These are phyloP conservation scores for Bombylius discolor DNA, from an alignment of 2,888 invertebrate genomes.

Conservation along the genomic window DNA sequence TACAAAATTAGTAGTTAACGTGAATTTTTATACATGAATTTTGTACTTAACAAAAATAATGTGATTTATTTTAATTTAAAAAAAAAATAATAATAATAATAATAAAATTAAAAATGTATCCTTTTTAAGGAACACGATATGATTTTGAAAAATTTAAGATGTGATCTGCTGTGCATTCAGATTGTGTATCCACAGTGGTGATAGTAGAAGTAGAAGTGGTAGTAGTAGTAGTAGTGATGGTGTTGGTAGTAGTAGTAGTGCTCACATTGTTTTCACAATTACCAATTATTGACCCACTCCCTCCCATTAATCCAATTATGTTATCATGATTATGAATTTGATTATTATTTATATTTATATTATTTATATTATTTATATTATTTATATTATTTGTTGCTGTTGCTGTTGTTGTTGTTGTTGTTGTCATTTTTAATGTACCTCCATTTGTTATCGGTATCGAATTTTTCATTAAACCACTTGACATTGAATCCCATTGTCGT, in stretches of 20 bases:
- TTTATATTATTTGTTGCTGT: not conserved
- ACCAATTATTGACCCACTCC: slow-evolving; percentile 1
- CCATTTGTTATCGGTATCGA: slow-evolving; percentile 14
- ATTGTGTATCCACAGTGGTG: slow-evolving; percentile 4
- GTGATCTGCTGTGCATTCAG: slow-evolving; percentile 8
- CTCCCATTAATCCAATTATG: not conserved
- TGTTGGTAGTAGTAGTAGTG: not conserved
- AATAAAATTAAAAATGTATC: not conserved
- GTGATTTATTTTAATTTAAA: too few relatives aligned
- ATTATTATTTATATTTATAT: not conserved
- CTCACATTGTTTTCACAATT: slow-evolving; percentile 6
- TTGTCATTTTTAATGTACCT: slow-evolving; percentile 31
- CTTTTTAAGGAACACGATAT: slow-evolving; percentile 9
- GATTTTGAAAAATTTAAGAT: slow-evolving; percentile 7
- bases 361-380: slow-evolving; percentile 6
- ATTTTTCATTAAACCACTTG: slow-evolving; percentile 59
- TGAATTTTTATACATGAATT: too few relatives aligned
- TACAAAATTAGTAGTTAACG: too few relatives aligned
- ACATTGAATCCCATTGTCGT: slow-evolving; percentile 80
- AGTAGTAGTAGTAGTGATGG: not conserved
- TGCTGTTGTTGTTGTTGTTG: too few relatives aligned
- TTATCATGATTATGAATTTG: not conserved
- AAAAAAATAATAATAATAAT: too few relatives aligned
- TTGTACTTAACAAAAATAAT: too few relatives aligned
- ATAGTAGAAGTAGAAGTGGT: not conserved